Conservation (phyloP, 2,113 vertebrate genomes). For the Leptodactylus fuscus region DNA sequence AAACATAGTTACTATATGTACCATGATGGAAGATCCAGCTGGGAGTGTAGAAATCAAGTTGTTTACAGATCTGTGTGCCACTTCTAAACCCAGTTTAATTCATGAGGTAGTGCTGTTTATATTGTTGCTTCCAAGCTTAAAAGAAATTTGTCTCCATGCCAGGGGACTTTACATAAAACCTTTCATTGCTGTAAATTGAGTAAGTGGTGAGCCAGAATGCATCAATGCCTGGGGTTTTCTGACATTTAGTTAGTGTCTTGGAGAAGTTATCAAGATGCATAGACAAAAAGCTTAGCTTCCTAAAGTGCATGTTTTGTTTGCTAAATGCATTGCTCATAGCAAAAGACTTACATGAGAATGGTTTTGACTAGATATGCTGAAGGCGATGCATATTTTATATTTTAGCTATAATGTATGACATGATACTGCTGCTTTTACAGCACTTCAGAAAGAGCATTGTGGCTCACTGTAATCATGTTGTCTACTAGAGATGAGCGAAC, state of each 20-base stretch:
- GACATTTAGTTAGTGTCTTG: constrained; percentile 62
- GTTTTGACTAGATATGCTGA: constrained; percentile 11
- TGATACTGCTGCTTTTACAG: not conserved
- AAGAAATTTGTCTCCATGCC: constrained; percentile 47
- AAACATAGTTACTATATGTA: not conserved
- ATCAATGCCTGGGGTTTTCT: constrained; percentile 59
- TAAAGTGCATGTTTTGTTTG: constrained; percentile 37
- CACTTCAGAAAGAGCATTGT: not conserved
- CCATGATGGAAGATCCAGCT: not conserved
- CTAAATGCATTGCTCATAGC: constrained; percentile 27
- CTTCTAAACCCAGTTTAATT: constrained; percentile 24
- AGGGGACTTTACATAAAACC: constrained; percentile 46
- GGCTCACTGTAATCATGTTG: too few species aligned
- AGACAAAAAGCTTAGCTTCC: constrained; percentile 53
- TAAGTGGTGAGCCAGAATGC: constrained; percentile 55
- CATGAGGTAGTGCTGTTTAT: constrained; percentile 41
- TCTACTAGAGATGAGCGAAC: too few species aligned
- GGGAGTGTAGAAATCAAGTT: constrained; percentile 4
- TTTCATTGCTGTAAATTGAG: constrained; percentile 55
- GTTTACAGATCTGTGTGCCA: constrained; percentile 1
- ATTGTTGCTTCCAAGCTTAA: constrained; percentile 36
- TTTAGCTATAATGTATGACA: not conserved
- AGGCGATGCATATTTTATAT: constrained; percentile 31
- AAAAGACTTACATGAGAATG: constrained; percentile 25
- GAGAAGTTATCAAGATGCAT: constrained; percentile 60